Evolutionary conservation across 2,113 vertebrate genomes (phyloP).

Genomic region (Bettongia penicillata): DNA sequence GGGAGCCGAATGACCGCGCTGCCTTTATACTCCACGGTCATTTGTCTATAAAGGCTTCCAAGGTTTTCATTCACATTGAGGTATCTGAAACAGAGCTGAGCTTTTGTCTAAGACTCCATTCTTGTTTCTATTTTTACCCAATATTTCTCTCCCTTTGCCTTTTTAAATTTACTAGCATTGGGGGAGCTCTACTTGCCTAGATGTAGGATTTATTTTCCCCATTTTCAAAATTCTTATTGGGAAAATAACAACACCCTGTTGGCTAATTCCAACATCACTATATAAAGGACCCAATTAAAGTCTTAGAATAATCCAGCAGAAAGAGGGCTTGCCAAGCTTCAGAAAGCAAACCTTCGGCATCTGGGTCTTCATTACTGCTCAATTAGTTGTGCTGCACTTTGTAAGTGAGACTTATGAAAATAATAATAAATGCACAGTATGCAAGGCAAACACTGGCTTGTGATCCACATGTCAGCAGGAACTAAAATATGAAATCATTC

Average conservation of each 20-base stretch:
- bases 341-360: conserved; percentile 58
- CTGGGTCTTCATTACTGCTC: conserved; percentile 37
- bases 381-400: conserved; percentile 42
- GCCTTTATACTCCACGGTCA: neutral
- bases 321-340: conserved; percentile 43
- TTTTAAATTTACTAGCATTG: neutral
- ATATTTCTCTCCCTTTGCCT: neutral
- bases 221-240: conserved; percentile 26
- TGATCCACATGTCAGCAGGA: neutral
- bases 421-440: conserved; percentile 21
- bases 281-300: conserved; percentile 63
- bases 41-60: conserved; percentile 14
- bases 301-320: conserved; percentile 37
- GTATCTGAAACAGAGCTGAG: neutral
- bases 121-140: neutral
- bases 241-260: conserved; percentile 40
- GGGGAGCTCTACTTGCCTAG: neutral
- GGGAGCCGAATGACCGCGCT: neutral
- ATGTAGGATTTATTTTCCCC: conserved; percentile 22
- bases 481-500: neutral
- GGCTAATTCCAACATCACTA: conserved; percentile 37
- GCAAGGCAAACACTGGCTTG: neutral
- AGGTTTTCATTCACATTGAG: neutral
- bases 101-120: conserved; percentile 1
- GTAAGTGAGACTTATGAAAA: conserved; percentile 34